A percentile compares a stretch with the other conserved stretches of the same genome.
phyloP scores from a whole-genome alignment of 2,888 invertebrate species.

The Hypomecis punctinalis region DNA sequence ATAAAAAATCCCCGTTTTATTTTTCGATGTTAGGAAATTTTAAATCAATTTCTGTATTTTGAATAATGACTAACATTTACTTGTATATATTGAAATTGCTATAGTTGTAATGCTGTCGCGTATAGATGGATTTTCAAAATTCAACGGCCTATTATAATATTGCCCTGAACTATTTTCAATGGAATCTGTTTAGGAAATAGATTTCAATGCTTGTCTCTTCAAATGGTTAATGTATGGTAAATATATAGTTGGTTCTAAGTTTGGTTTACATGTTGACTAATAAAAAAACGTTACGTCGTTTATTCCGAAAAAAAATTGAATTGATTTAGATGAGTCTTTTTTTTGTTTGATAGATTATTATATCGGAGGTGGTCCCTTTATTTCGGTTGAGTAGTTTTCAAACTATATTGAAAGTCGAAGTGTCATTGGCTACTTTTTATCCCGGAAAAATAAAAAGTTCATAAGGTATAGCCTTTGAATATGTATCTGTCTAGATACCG shows the following conservation, averaged over 20 bases:
- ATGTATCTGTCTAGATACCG: no score
- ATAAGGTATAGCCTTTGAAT: no score
- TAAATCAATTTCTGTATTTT: background rate
- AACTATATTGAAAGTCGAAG: no score
- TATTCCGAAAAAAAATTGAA: no score
- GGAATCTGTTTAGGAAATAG: background rate
- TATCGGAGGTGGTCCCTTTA: no score
- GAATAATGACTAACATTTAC: conserved; percentile 11
- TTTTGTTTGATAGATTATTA: no score
- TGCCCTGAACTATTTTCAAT: background rate
- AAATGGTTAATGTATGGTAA: background rate
- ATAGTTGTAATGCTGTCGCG: background rate
- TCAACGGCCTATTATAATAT: background rate
- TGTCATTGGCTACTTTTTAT: no score
- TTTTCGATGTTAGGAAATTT: background rate
- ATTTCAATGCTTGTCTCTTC: background rate
- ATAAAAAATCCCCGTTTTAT: background rate
- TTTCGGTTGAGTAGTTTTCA: no score
- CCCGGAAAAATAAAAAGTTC: no score
- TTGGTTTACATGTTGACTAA: no score
- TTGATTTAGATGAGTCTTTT: no score
- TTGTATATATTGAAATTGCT: conserved; percentile 18
- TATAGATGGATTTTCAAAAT: background rate
- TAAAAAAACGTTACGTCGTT: no score
- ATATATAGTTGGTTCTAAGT: background rate